A percentile compares a stretch with the other conserved stretches of the same genome.
phyloP scores from a whole-genome alignment of 2,888 invertebrate genomes.

The Petrolisthes manimaculis region DNA sequence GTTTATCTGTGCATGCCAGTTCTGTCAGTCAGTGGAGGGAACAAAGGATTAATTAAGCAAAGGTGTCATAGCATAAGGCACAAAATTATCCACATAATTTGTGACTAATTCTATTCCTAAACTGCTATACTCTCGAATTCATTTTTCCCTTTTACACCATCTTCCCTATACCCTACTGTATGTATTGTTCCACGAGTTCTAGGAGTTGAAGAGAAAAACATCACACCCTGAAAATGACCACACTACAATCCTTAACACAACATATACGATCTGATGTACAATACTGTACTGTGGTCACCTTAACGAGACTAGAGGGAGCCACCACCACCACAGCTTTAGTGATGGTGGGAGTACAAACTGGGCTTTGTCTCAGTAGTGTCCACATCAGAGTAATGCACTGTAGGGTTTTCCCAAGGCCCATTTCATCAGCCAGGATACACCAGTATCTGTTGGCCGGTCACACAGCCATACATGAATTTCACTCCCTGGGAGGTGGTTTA shows the following conservation, averaged over 20 bases:
- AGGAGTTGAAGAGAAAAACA: too few species aligned
- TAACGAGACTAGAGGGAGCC: slow-evolving; percentile 96
- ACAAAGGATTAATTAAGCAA: background rate
- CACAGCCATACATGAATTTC: slow-evolving; percentile 99
- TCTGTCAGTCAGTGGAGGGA: slow-evolving; percentile 71
- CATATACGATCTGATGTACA: background rate
- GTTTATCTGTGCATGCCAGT: slow-evolving; percentile 98
- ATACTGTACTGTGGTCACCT: slow-evolving; percentile 73
- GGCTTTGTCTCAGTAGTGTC: slow-evolving; percentile 93
- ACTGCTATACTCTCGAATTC: background rate
- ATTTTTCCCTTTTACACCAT: background rate
- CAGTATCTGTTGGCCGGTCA: slow-evolving; percentile 93
- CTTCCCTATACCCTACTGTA: too few species aligned
- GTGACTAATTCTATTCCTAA: background rate
- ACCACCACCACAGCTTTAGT: slow-evolving; percentile 96
- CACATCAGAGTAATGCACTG: slow-evolving; percentile 97
- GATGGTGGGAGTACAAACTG: slow-evolving; percentile 89
- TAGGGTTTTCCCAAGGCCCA: slow-evolving; percentile 97
- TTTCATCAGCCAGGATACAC: slow-evolving; percentile 99
- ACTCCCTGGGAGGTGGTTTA: slow-evolving; percentile 78
- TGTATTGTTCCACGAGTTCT: too few species aligned
- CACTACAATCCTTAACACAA: too few species aligned
- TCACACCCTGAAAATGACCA: too few species aligned
- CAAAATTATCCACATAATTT: background rate
- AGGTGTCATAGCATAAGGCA: background rate